Base-by-base conservation (phyloP, 2,888 invertebrate species). In the Dynastes hyllus region DNA sequence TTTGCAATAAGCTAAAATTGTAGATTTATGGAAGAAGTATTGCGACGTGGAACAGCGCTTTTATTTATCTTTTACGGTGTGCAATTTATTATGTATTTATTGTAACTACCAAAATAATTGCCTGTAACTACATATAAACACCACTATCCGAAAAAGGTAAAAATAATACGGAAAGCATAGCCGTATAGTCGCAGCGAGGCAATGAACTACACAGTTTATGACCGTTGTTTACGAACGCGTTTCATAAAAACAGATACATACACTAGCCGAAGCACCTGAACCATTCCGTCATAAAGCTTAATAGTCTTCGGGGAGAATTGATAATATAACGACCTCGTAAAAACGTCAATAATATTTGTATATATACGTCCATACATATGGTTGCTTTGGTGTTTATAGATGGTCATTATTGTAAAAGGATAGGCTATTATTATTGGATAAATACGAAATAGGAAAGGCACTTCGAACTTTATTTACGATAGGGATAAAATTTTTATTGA, bases 301-400 rank as follows among this genome's bases (percentile, higher is more conserved):
- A 87, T 86, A 86, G 86, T 85, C 86, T 83, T 86, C 53, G 61
- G 84, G 84, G 86, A 83, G 85, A 87, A 87, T 87, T 87, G 87
- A 86, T 86, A 87, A 83, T 87, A 87, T 86, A 87, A 86, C 85
- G 84, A 32, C 85, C 85, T 86, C 85, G 84, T 87, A 87, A 86
- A 87, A 84, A 84, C 78, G 78, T 78, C 78, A 78, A 78, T 78
- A 78, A 70, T 71, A 71, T 71, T 71, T 71, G 71, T 71, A 71
- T 71, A 45, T 45, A 71, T 71, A 71, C 71, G 55, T 37, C 58
- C 71, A 58, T 71, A 55, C 71, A 71, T 71, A 71, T 58, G 71
- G 71, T 71, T 55, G 22, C 71, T 71, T 58, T 71, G 71, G 71
- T 71, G 71, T 71, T 71, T 71, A 71, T 71, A 71, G 71, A 55